These are phyloP conservation scores for Notolepis coatsorum DNA, from an alignment of 2,797 vertebrate genomes.

Conservation along the genomic window DNA sequence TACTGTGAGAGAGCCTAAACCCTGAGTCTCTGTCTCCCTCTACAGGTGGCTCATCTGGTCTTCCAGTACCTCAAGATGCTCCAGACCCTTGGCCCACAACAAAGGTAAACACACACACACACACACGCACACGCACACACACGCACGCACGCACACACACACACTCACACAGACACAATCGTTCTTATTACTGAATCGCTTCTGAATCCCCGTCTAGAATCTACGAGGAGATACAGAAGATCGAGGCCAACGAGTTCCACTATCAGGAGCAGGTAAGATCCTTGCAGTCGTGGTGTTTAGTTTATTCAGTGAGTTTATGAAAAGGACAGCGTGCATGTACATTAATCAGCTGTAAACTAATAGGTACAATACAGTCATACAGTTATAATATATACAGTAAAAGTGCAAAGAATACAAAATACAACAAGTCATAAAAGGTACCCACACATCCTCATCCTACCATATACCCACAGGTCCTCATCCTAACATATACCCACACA, in stretches of 20 bases:
- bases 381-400: no score
- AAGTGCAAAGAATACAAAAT: no score
- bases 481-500: no score
- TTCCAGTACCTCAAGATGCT: constrained; percentile 98
- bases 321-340: no score
- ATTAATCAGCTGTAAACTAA: no score
- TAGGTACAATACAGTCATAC: no score
- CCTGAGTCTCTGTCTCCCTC: constrained; percentile 33
- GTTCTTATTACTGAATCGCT: not conserved
- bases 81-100: constrained; percentile 89
- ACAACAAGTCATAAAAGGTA: no score
- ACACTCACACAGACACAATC: not conserved
- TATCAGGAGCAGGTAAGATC: constrained; percentile 96
- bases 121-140: constrained; percentile 9
- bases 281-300: no score
- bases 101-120: constrained; percentile 79
- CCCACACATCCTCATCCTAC: no score
- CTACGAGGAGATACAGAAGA: constrained; percentile 97
- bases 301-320: no score
- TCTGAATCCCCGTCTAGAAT: constrained; percentile 76
- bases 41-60: constrained; percentile 91
- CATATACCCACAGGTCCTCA: no score
- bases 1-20: not conserved
- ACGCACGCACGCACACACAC: not conserved
- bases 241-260: constrained; percentile 95